Percentiles rank a stretch among this genome's conserved stretches.
phyloP scores from a whole-genome alignment of 2,888 invertebrate genomes.

The Aphrophora alni region DNA sequence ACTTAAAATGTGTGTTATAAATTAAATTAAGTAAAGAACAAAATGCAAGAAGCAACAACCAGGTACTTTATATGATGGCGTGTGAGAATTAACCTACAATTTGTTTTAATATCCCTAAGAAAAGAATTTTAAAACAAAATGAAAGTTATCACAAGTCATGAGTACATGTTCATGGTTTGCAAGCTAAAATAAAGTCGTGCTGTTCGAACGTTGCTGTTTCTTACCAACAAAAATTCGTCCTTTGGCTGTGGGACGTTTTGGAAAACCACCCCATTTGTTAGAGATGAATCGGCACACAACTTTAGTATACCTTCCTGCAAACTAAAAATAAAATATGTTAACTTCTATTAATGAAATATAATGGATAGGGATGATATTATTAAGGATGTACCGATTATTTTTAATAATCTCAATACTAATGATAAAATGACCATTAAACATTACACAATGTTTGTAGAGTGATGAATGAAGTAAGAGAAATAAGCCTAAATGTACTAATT shows the following conservation, averaged over 20 bases:
- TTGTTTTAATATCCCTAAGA: not conserved
- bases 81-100: too few relatives aligned
- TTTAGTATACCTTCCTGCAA: not conserved
- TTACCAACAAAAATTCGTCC: conserved; percentile 60
- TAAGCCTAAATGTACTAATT: too few relatives aligned
- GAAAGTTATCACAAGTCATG: too few relatives aligned
- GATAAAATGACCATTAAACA: too few relatives aligned
- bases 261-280: not conserved
- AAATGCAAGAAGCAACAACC: too few relatives aligned
- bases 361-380: too few relatives aligned
- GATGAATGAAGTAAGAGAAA: too few relatives aligned
- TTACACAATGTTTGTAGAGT: too few relatives aligned
- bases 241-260: not conserved
- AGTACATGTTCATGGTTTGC: not conserved
- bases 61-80: not conserved
- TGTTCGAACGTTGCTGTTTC: conserved; percentile 66
- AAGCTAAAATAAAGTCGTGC: conserved; percentile 63
- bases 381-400: too few relatives aligned
- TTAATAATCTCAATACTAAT: too few relatives aligned
- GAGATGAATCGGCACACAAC: not conserved
- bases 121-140: not conserved
- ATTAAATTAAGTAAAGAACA: not conserved
- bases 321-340: not conserved
- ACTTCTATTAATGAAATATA: too few relatives aligned
- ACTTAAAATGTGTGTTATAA: too few relatives aligned